Base-by-base conservation (phyloP, 2,113 vertebrate genomes). In the Electrona antarctica region DNA sequence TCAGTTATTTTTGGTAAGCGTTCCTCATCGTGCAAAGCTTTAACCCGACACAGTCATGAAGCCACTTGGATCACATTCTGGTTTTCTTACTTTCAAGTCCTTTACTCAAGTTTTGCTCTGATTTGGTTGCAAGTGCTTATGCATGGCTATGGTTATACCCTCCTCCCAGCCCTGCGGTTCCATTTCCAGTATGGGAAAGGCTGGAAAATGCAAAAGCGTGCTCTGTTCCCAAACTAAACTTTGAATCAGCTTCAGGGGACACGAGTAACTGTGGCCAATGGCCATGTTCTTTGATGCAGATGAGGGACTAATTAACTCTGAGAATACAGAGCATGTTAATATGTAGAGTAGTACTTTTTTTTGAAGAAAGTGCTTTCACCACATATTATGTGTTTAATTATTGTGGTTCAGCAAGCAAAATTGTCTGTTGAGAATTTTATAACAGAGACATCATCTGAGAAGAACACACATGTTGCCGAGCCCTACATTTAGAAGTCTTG, bases 341-440 rank as follows among this genome's bases (percentile, higher is more conserved):
- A 41, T 56, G 29, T n/a, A 15, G 59, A 72, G 21, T 33, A 28
- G 47, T 55, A 62, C 66, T 77, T 41, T 41, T 41, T 41, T 41
- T 63, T 49, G 52, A 83, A 84, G 80, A 84, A 85, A 77, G 85
- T 79, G 71, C 82, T 83, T 64, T 73, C 66, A 62, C 85, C 77
- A 4, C 14, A 80, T 61, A 56, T 33, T 10, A 46, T n/a, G 13
- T 73, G 52, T 77, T 83, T 86, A 89, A 75, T 76, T 55, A 77
- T 56, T 79, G 82, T 78, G 81, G 76, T 82, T 78, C 79, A 86
- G 85, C 59, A 89, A 90, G 89, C 79, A 88, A 41, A 85, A 88
- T 81, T 78, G 72, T 73, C 85, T 81, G 90, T 90, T 87, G 80
- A 89, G 89, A 90, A 60, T 67, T 50, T 72, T 68, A 63, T 29